Base-by-base conservation (phyloP, 2,113 vertebrate species). In the Platanista minor region DNA sequence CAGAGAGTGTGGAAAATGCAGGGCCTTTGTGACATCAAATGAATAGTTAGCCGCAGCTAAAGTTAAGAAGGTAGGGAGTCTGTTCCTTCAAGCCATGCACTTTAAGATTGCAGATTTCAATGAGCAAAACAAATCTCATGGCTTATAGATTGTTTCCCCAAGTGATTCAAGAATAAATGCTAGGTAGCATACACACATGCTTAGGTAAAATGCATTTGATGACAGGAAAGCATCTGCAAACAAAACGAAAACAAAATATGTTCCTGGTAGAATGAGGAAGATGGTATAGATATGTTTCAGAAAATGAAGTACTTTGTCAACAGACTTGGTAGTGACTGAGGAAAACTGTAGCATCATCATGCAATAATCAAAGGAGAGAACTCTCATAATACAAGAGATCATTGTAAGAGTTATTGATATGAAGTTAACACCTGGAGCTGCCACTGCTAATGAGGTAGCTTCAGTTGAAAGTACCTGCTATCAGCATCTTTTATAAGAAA, bases 401-500 rank as follows among this genome's bases (percentile, higher is more conserved):
- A 78, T 57, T 67, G 15, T 78, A n/a, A 92, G 52, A 94, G 61
- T 83, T 95, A 93, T 31, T 97, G 81, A 92, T 95, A 67, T n/a
- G 41, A 95, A 88, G 61, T 80, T 81, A 93, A 80, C 93, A 94
- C 72, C 39, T 89, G 83, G 72, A 89, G 62, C 67, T 90, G 80
- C 64, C 54, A 66, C 36, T 39, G 62, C 43, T 95, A 96, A 92
- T 97, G 84, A 98, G 80, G 15, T 41, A 92, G 43, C 29, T 81
- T 71, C 43, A 52, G 8, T 43, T 10, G 21, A 94, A 96, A 94
- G 92, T 87, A 49, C 52, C 69, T 97, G 80, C 87, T 66, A 75
- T 94, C 92, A 94, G 64, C 96, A 94, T 77, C 31, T 94, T 78
- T 83, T 54, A 31, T 43, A 69, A 67, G 94, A 54, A 87, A 43